These are phyloP conservation scores for Bombus picipes DNA, from an alignment of 1,140 invertebrate species.

Conservation along the genomic window DNA sequence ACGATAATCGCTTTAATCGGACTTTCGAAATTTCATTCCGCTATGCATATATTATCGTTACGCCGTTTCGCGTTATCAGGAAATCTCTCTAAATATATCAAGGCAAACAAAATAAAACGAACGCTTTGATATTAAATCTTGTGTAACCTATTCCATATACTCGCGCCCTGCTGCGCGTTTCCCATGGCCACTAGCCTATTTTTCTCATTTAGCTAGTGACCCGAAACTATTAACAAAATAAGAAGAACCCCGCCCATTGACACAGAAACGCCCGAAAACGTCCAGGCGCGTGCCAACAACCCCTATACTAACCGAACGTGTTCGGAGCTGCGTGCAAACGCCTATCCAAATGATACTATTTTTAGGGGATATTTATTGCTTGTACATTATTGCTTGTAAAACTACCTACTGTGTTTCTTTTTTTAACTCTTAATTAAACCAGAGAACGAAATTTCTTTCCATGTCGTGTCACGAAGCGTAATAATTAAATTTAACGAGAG, in stretches of 20 bases:
- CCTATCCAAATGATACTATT: neutral
- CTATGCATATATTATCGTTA: neutral
- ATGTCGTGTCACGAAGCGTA: neutral
- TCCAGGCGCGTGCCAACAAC: constrained; percentile 26
- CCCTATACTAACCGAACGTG: constrained; percentile 8
- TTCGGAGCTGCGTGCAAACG: constrained; percentile 10
- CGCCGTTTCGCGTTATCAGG: no score
- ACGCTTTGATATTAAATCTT: constrained; percentile 8
- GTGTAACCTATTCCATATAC: constrained; percentile 40
- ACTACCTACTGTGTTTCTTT: neutral
- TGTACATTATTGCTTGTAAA: neutral
- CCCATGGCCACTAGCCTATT: constrained; percentile 43
- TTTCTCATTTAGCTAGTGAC: constrained; percentile 33
- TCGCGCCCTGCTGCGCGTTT: constrained; percentile 42
- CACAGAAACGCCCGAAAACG: constrained; percentile 30
- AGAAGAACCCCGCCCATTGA: constrained; percentile 49
- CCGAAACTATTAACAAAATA: constrained; percentile 53
- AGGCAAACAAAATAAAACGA: neutral
- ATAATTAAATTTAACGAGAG: neutral
- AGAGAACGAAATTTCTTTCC: neutral
- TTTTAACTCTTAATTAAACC: neutral
- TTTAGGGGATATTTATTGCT: constrained; percentile 5
- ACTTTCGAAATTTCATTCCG: neutral
- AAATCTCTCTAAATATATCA: no score
- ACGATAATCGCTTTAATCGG: no score